Base-by-base conservation (phyloP, 2,888 invertebrate species). In the Formica aserva region DNA sequence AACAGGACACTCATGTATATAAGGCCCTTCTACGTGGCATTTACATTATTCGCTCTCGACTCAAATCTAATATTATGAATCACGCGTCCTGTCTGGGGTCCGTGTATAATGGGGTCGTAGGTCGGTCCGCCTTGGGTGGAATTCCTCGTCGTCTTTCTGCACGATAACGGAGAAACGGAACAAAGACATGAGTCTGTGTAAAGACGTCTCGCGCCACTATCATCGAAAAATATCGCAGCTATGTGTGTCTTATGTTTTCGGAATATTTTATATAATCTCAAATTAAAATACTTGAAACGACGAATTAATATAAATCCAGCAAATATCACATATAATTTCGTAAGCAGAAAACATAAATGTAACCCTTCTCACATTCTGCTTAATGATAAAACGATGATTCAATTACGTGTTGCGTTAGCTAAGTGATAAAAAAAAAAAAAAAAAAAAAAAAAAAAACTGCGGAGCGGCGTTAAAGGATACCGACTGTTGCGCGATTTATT, bases 51-150 rank as follows among this genome's bases (percentile, higher is more conserved):
- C 91, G 91, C 90, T 85, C 91, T 87, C 83, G 90, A 82, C 89
- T 89, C 89, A 91, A 89, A 92, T 92, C 91, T 92, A 92, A 92
- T 92, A 92, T 92, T 92, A 92, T 92, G 92, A 92, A 91, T 92
- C 92, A 92, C 91, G 89, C 87, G 87, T 87, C 88, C 89, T 86
- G 89, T 88, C 88, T 87, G 85, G 87, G 82, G 35, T 26, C 88
- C 87, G 88, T 91, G 91, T 92, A 91, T 91, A 91, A 90, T 90
- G 86, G 91, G 91, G 91, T 91, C 90, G 89, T 85, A 92, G 91
- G 92, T 91, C 89, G 90, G 87, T 88, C 91, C 91, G 91, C 91
- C 91, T 91, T 88, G 85, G 88, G 85, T 69, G 86, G 83, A 86
- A 89, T 83, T 83, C 86, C 69, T 86, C 82, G 74, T 85, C 86